Conservation (phyloP, 37 sponge, comb jelly and placozoan genomes). For the Tethya wilhelma region DNA sequence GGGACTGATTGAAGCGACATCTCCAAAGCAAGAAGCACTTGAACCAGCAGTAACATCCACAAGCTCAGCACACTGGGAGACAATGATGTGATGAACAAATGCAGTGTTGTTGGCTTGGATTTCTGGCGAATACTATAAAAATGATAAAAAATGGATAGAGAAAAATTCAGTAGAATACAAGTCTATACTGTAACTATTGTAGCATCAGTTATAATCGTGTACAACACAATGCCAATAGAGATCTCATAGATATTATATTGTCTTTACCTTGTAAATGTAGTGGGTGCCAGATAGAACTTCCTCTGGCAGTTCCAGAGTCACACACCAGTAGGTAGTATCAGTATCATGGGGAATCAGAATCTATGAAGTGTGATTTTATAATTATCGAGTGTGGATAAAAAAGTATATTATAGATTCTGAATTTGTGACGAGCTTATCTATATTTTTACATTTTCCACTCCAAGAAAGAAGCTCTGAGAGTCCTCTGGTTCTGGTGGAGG, state of each 20-base stretch:
- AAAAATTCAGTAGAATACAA: no score
- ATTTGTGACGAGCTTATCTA: no score
- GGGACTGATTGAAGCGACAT: not conserved
- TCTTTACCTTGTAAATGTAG: conserved; percentile 40
- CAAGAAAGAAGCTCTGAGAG: no score
- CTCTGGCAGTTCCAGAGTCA: conserved; percentile 26
- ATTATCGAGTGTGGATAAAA: no score
- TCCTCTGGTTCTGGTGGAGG: no score
- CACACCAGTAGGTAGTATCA: conserved; percentile 74
- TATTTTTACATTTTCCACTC: conserved; percentile 31
- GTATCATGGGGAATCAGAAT: conserved; percentile 34
- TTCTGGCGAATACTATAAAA: conserved; percentile 21
- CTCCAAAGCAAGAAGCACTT: not conserved
- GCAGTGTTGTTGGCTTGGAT: conserved; percentile 9
- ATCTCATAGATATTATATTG: not conserved
- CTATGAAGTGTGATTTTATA: not conserved
- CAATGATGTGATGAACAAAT: conserved; percentile 65
- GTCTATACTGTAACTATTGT: no score
- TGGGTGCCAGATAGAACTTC: conserved; percentile 4
- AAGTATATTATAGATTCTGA: no score
- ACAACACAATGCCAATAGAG: no score
- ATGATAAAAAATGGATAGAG: no score
- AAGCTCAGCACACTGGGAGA: conserved; percentile 46
- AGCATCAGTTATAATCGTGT: no score
- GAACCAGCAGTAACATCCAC: not conserved